A percentile compares a stretch with the other conserved stretches of the same genome.
Conservation (phyloP, 1,140 invertebrate genomes). For the Rhynchophorus ferrugineus region DNA sequence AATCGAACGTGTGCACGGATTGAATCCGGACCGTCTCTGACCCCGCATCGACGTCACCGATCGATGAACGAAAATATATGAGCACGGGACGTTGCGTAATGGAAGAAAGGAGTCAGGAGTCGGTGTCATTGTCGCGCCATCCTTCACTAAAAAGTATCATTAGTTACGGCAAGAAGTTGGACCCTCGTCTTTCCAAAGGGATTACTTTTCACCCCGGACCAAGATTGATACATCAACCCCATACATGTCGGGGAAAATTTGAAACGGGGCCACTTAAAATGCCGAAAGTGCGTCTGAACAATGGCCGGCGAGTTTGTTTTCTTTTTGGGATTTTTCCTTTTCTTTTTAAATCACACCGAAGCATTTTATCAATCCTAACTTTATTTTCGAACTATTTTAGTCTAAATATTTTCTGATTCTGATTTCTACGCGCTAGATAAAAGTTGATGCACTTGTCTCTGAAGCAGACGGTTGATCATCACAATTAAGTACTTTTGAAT, state of each 20-base stretch:
- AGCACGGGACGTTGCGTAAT: slow-evolving; percentile 15
- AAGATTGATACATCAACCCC: slow-evolving; percentile 18
- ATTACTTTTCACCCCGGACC: slow-evolving; percentile 22
- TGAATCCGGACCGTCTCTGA: no score
- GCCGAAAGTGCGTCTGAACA: not conserved
- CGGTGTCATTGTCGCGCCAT: slow-evolving; percentile 21
- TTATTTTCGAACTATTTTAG: no score
- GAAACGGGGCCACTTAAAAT: slow-evolving; percentile 7
- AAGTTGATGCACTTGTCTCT: no score
- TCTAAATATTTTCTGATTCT: no score
- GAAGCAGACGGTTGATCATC: no score
- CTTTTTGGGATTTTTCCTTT: no score
- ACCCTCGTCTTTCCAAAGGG: slow-evolving; percentile 22
- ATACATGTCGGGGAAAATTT: slow-evolving; percentile 3
- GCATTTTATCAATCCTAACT: no score
- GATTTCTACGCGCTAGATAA: no score
- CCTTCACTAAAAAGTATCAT: slow-evolving; percentile 24
- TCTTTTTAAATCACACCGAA: no score
- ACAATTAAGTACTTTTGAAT: no score
- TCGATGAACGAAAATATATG: slow-evolving; percentile 18
- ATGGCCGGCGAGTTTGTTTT: no score
- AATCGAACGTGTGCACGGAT: no score
- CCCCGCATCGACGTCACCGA: slow-evolving; percentile 3
- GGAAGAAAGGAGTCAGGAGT: slow-evolving; percentile 23
- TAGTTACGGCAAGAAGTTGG: slow-evolving; percentile 23